Evolutionary conservation across 2,797 vertebrate genomes (phyloP).

Genomic region (Ptychobarbus kaznakovi): DNA sequence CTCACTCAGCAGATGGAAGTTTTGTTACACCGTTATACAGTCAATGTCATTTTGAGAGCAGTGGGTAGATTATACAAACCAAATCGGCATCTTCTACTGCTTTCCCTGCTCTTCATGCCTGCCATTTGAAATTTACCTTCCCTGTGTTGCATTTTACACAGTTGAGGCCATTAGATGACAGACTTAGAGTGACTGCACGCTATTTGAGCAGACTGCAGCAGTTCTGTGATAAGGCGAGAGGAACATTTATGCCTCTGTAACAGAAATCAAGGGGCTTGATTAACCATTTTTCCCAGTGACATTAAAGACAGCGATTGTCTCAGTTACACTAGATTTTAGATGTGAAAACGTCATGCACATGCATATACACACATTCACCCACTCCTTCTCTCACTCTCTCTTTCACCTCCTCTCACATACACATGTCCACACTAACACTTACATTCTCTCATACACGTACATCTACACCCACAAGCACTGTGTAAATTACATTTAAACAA

Average conservation of each 20-base stretch:
- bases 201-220: slow-evolving; percentile 23
- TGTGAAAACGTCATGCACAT: slow-evolving; percentile 9
- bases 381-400: slow-evolving; percentile 36
- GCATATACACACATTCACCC: slow-evolving; percentile 39
- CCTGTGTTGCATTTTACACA: slow-evolving; percentile 42
- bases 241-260: slow-evolving; percentile 23
- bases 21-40: slow-evolving; percentile 13
- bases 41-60: slow-evolving; percentile 28
- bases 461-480: slow-evolving; percentile 12
- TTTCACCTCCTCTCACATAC: slow-evolving; percentile 53
- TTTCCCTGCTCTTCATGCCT: neutral
- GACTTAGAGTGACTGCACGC: neutral
- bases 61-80: slow-evolving; percentile 29
- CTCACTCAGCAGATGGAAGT: slow-evolving; percentile 26
- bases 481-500: slow-evolving; percentile 25
- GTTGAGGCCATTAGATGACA: slow-evolving; percentile 28
- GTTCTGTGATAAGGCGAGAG: slow-evolving; percentile 21
- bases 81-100: neutral
- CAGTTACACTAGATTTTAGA: slow-evolving; percentile 15
- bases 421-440: slow-evolving; percentile 33
- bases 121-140: slow-evolving; percentile 30
- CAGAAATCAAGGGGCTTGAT: slow-evolving; percentile 29
- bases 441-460: slow-evolving; percentile 5
- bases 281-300: slow-evolving; percentile 16
- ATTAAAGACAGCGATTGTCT: slow-evolving; percentile 10